A percentile compares a stretch with the other conserved stretches of the same genome.
These are phyloP conservation scores for Ploceus nigricollis DNA, from an alignment of 2,113 vertebrate species.

Conservation along the genomic window DNA sequence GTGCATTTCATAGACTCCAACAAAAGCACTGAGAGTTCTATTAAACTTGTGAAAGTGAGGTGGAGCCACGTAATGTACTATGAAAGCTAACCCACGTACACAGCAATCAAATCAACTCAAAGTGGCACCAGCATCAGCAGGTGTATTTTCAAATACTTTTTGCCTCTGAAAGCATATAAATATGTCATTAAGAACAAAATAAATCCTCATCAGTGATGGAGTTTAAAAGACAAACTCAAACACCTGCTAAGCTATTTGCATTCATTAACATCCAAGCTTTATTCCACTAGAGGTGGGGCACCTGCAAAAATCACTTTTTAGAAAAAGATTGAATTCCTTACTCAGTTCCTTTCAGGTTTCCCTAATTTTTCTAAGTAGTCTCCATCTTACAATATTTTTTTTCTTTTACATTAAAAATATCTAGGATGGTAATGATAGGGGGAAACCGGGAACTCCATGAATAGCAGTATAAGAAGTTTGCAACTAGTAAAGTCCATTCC, in stretches of 20 bases:
- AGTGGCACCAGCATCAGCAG: constrained; percentile 22
- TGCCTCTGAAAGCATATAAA: constrained; percentile 44
- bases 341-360: background rate
- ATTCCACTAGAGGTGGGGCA: background rate
- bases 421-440: background rate
- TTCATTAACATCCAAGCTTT: constrained; percentile 8
- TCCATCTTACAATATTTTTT: background rate
- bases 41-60: background rate
- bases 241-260: constrained; percentile 49
- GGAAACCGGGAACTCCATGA: background rate
- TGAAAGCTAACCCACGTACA: background rate
- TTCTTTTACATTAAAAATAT: background rate
- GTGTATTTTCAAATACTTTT: constrained; percentile 47
- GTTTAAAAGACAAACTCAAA: background rate
- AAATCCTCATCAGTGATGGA: constrained; percentile 33
- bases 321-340: background rate
- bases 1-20: background rate
- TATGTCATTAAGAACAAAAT: constrained; percentile 44
- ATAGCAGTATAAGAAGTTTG: background rate
- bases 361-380: background rate
- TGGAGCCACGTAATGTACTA: background rate
- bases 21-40: background rate
- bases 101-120: constrained; percentile 41
- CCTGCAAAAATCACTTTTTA: background rate
- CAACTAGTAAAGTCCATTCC: background rate